Percentiles rank a stretch among this genome's conserved stretches.
These are phyloP conservation scores for Dolichopus griseipennis DNA, from an alignment of 2,888 invertebrate genomes.

Conservation along the genomic window DNA sequence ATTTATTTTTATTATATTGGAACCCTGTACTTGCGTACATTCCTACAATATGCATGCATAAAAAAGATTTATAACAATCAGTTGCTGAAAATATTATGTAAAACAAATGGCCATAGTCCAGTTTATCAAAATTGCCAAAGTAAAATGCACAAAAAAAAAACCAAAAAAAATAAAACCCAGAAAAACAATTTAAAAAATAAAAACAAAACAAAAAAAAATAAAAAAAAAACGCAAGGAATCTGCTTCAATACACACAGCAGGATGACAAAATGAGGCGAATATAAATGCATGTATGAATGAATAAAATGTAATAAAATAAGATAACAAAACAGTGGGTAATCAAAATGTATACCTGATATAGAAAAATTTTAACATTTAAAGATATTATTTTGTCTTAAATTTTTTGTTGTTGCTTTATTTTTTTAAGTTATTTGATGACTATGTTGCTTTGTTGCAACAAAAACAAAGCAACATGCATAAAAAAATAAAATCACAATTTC, in stretches of 20 bases:
- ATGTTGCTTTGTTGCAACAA: too few species aligned
- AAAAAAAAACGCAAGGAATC: not conserved
- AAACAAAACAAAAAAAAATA: too few species aligned
- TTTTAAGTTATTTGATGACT: too few species aligned
- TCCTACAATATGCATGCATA: too few species aligned
- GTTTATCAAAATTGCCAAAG: not conserved
- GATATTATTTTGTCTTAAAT: not conserved
- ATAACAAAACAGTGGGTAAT: not conserved
- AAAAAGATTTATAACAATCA: not conserved
- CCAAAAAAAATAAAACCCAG: not conserved
- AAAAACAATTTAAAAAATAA: not conserved
- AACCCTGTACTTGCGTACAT: too few species aligned
- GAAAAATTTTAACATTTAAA: not conserved
- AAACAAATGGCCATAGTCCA: conserved; percentile 1
- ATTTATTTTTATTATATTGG: too few species aligned
- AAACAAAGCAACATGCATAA: not conserved
- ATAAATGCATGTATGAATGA: not conserved
- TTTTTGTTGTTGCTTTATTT: not conserved
- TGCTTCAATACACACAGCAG: not conserved
- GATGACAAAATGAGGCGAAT: not conserved
- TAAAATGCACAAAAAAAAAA: not conserved
- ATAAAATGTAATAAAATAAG: not conserved
- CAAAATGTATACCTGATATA: too few species aligned
- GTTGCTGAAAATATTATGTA: not conserved
- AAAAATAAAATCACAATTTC: not conserved